Evolutionary conservation across 2,113 vertebrate genomes (phyloP).

Genomic region (Bucco capensis): DNA sequence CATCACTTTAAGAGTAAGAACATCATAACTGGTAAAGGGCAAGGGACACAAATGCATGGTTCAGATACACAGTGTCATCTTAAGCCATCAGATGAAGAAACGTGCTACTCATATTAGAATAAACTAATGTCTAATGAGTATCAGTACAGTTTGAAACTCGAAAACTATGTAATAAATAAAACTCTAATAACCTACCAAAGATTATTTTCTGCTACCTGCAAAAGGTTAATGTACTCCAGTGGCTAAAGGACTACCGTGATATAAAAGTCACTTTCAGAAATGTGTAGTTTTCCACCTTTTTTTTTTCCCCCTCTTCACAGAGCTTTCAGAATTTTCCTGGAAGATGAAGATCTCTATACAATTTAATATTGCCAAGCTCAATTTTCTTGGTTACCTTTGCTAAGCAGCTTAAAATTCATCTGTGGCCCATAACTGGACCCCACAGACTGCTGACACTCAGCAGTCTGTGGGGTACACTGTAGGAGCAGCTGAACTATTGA

Average conservation of each 20-base stretch:
- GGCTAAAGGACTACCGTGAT: background rate
- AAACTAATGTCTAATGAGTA: background rate
- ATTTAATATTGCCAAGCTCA: constrained; percentile 27
- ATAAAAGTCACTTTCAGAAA: background rate
- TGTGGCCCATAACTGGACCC: constrained; percentile 13
- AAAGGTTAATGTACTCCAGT: background rate
- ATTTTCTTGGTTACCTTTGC: constrained; percentile 13
- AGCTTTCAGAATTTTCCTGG: background rate
- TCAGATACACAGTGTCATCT: background rate
- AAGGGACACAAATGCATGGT: background rate
- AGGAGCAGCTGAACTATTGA: background rate
- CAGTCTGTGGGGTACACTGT: background rate
- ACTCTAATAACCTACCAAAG: background rate
- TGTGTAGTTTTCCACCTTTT: background rate
- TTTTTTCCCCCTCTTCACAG: background rate
- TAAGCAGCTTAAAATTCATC: background rate
- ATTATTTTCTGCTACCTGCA: background rate
- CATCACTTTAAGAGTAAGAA: background rate
- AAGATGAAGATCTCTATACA: background rate
- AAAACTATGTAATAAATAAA: background rate
- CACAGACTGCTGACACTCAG: background rate
- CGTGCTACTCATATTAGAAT: background rate
- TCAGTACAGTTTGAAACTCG: background rate
- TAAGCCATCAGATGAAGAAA: background rate
- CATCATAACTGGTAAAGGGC: background rate